Percentiles rank a stretch among this genome's conserved stretches.
Conservation (phyloP, 1,140 invertebrate species). For the Maconellicoccus hirsutus region DNA sequence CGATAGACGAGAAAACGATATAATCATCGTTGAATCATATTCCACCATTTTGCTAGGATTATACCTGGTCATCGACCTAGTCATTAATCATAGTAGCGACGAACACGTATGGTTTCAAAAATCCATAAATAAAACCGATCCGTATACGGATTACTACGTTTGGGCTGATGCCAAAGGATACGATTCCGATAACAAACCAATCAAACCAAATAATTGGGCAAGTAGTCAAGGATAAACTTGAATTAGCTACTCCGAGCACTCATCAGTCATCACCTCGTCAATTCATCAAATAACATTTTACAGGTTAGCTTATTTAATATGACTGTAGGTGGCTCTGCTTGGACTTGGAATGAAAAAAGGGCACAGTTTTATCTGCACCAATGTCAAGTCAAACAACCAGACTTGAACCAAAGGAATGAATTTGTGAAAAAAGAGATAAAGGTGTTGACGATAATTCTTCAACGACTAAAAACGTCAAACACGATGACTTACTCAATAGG, state of each 20-base stretch:
- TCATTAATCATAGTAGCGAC: constrained; percentile 73
- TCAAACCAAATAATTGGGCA: constrained; percentile 47
- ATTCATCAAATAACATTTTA: too few species aligned
- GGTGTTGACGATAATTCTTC: too few species aligned
- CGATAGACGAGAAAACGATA: too few species aligned
- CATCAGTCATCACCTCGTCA: too few species aligned
- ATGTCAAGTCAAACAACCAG: constrained; percentile 55
- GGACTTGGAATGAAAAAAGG: constrained; percentile 51
- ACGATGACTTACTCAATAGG: too few species aligned
- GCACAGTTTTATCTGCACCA: constrained; percentile 63
- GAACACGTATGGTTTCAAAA: constrained; percentile 63
- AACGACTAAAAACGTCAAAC: too few species aligned
- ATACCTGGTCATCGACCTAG: constrained; percentile 70
- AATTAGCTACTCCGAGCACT: too few species aligned
- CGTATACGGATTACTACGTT: constrained; percentile 62
- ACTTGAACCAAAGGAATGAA: constrained; percentile 57
- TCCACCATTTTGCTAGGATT: constrained; percentile 47
- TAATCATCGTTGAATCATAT: too few species aligned
- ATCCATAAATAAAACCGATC: constrained; percentile 43
- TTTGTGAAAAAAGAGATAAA: constrained; percentile 50
- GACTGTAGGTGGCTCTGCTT: constrained; percentile 51
- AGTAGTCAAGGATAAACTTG: neutral
- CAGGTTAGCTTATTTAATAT: neutral
- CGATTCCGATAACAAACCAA: constrained; percentile 35
- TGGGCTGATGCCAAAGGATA: constrained; percentile 50